Evolutionary conservation across 2,113 vertebrate genomes (phyloP).

Genomic region (Rhizomys pruinosus): DNA sequence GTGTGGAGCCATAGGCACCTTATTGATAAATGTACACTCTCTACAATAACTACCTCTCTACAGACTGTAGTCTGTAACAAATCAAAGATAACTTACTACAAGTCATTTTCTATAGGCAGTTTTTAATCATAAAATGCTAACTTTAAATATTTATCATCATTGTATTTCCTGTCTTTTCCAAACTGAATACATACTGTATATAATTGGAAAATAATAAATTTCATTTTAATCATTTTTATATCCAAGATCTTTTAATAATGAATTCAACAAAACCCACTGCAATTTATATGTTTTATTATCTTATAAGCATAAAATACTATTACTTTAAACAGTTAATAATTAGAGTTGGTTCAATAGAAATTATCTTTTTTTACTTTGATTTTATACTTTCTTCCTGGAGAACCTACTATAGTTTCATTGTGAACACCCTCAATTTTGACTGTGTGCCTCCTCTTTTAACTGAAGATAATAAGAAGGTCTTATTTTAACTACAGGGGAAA

Average conservation of each 20-base stretch:
- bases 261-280: neutral
- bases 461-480: constrained; percentile 30
- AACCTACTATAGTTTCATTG: neutral
- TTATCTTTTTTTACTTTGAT: neutral
- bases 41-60: too few species aligned
- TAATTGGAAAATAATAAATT: constrained; percentile 6
- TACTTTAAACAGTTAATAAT: neutral
- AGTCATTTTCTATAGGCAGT: neutral
- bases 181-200: neutral
- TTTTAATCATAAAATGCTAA: neutral
- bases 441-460: neutral
- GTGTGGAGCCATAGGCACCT: neutral
- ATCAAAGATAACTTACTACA: neutral
- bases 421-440: constrained; percentile 7
- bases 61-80: too few species aligned
- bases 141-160: constrained; percentile 33
- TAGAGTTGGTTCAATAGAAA: neutral
- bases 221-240: constrained; percentile 16
- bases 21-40: neutral
- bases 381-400: neutral
- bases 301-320: neutral
- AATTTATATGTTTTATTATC: constrained; percentile 26
- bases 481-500: constrained; percentile 33
- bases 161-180: neutral
- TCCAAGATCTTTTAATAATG: neutral